phyloP scores from a whole-genome alignment of 2,888 invertebrate species.

The Rotaria macrura region DNA sequence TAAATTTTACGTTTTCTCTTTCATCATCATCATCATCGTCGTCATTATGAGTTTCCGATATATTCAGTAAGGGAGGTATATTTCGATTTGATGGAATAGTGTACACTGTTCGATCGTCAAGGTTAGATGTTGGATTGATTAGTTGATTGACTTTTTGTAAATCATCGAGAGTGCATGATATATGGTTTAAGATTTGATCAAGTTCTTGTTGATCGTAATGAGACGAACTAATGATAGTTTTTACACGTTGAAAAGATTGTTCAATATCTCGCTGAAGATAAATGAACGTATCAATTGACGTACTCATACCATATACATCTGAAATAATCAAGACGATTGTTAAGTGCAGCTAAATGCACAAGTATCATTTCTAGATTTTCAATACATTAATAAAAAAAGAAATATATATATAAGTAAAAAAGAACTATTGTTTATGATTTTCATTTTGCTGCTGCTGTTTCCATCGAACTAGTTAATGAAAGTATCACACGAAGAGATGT shows the following conservation, averaged over 20 bases:
- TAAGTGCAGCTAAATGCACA: background rate
- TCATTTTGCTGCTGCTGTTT: background rate
- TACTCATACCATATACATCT: background rate
- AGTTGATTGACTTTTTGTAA: background rate
- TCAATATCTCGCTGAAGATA: slow-evolving; percentile 4
- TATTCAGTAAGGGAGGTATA: background rate
- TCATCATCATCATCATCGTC: background rate
- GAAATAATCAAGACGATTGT: background rate
- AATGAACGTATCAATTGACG: background rate
- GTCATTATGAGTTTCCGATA: background rate
- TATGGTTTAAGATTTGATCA: background rate
- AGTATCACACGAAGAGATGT: background rate
- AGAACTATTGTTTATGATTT: background rate
- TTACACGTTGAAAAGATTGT: background rate
- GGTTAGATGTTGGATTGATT: background rate
- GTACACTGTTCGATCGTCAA: background rate
- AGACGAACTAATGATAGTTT: background rate
- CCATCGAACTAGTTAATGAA: slow-evolving; percentile 5
- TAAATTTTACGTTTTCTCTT: background rate
- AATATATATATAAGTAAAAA: background rate
- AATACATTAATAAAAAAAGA: background rate
- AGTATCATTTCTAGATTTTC: background rate
- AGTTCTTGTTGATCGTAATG: background rate
- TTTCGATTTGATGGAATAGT: background rate
- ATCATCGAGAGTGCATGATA: background rate